Evolutionary conservation across 2,797 vertebrate species (phyloP), one percentile per base, ranked within the genome.

Genomic region (Peromyscus nudipes): DNA sequence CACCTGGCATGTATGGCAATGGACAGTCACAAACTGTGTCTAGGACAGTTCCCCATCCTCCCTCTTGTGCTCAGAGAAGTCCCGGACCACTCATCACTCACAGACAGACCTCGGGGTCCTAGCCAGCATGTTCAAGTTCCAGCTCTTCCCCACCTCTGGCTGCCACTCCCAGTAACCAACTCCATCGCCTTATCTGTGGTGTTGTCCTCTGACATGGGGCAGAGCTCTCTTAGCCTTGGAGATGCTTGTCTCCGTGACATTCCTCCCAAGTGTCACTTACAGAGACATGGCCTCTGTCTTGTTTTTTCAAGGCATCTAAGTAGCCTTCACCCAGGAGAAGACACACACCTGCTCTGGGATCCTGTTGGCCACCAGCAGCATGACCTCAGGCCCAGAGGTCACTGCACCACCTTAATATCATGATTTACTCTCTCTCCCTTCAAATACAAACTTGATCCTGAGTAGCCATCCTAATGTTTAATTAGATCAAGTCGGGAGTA

Each of bases 141-240:
- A 52, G 43, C 16, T 16, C 55, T 31, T 19, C 12, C 10, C 46
- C 16, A n/a, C 6, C 73, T 3, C 46, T 7, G 31, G 13, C 40
- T 76, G 31, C 76, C 64, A 6, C 0, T 5, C n/a, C 52, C 4
- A 13, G 7, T 8, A 3, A 2, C 8, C 1, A 1, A 4, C 13
- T 37, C 60, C 16, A 17, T 65, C 55, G 14, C 21, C 12, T n/a
- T 21, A 19, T 21, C 62, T 23, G 27, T 11, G 3, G 12, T 16
- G 4, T 25, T 14, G 37, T 27, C 31, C 40, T 52, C 65, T 73
- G 19, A 55, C 1, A 29, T 25, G 27, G 11, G 0, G 65, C 21
- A 23, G 31, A 16, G 6, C 16, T 85, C 21, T 46, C 49, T 31
- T 23, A 40, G 57, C 55, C 64, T 27, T 57, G 11, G 5, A 9